Percentiles rank a stretch among this genome's conserved stretches.
phyloP scores from a whole-genome alignment of 2,888 invertebrate species.

The Aplocera efformata region DNA sequence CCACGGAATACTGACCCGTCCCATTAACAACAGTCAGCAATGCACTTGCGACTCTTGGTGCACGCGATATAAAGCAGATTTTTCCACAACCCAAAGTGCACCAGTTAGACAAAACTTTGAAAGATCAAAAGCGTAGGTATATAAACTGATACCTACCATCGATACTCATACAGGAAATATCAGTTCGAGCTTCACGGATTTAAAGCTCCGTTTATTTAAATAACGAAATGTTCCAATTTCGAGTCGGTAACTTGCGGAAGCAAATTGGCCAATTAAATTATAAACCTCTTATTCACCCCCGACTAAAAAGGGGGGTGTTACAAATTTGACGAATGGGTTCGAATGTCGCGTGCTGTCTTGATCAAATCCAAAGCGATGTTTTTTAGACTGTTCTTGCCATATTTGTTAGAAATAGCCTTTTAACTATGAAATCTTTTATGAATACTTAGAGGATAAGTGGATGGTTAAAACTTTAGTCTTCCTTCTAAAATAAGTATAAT shows the following conservation, averaged over 20 bases:
- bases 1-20: conserved; percentile 66
- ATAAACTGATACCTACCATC: conserved; percentile 33
- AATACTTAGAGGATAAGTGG: too few species aligned
- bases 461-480: too few species aligned
- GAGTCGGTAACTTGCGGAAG: conserved; percentile 20
- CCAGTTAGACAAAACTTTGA: conserved; percentile 38
- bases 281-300: conserved; percentile 23
- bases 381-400: too few species aligned
- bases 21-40: conserved; percentile 36
- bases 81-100: conserved; percentile 26
- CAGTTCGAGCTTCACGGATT: conserved; percentile 30
- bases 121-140: conserved; percentile 35
- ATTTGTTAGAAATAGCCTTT: too few species aligned
- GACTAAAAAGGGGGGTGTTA: too few species aligned
- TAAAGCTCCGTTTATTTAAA: conserved; percentile 28
- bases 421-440: too few species aligned
- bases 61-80: conserved; percentile 35
- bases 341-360: too few species aligned
- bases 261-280: conserved; percentile 22
- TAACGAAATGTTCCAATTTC: conserved; percentile 25
- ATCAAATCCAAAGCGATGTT: too few species aligned
- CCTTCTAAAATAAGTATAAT: too few species aligned
- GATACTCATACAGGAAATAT: conserved; percentile 37
- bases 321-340: too few species aligned
- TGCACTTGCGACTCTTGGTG: conserved; percentile 37